A percentile compares a stretch with the other conserved stretches of the same genome.
Conservation (phyloP, 1,140 invertebrate genomes). For the Sitobion miscanthi region DNA sequence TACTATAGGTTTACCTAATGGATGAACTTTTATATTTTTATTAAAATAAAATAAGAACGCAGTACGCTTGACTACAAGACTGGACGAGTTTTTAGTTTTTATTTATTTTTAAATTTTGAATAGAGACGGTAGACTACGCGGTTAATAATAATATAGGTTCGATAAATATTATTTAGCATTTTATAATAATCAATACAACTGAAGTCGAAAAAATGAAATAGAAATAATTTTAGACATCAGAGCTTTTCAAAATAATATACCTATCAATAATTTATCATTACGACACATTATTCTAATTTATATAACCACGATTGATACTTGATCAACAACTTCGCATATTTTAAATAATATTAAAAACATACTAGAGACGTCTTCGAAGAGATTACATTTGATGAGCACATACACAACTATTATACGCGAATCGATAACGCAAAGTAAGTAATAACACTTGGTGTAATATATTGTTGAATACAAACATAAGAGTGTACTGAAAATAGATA, state of each 20-base stretch:
- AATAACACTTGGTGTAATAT: background rate
- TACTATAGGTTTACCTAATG: background rate
- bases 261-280: background rate
- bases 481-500: background rate
- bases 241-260: slow-evolving; percentile 22
- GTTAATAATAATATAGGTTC: no score
- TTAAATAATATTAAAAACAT: slow-evolving; percentile 6
- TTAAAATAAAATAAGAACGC: background rate
- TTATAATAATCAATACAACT: background rate
- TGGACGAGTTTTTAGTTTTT: background rate
- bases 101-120: background rate
- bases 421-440: slow-evolving; percentile 1
- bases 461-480: background rate
- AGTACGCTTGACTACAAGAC: background rate
- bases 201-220: background rate
- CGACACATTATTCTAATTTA: background rate
- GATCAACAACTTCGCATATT: background rate
- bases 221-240: background rate
- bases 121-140: background rate
- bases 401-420: background rate
- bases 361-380: background rate
- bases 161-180: background rate
- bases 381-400: slow-evolving; percentile 5
- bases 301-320: background rate
- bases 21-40: background rate